Conservation (phyloP, 2,113 vertebrate genomes). For the Clarias batrachus region DNA sequence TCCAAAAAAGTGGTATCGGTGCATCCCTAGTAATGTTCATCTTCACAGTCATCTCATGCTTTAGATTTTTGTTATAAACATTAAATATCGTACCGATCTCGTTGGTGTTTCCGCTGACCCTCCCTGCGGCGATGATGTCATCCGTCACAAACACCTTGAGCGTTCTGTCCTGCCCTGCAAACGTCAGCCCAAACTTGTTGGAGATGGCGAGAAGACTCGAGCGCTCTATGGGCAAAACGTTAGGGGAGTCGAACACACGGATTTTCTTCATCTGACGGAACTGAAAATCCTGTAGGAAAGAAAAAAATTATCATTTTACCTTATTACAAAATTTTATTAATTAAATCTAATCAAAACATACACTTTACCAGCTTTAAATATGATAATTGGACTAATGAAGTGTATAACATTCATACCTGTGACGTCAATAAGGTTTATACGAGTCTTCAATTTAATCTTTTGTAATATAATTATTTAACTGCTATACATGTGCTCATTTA, state of each 20-base stretch:
- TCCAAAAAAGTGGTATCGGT: too few relatives aligned
- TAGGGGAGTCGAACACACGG: slow-evolving; percentile 80
- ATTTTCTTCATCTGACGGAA: slow-evolving; percentile 93
- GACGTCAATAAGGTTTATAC: too few relatives aligned
- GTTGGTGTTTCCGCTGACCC: slow-evolving; percentile 80
- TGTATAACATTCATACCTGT: too few relatives aligned
- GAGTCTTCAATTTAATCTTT: too few relatives aligned
- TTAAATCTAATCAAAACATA: too few relatives aligned
- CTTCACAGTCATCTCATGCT: background rate
- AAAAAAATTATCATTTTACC: background rate
- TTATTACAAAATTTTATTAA: background rate
- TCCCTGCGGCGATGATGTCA: slow-evolving; percentile 80
- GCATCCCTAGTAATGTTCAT: too few relatives aligned
- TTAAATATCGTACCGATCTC: slow-evolving; percentile 78
- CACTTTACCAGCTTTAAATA: too few relatives aligned
- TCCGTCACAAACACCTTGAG: slow-evolving; percentile 83
- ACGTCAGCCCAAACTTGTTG: slow-evolving; percentile 89
- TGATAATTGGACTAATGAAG: too few relatives aligned
- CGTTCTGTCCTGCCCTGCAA: slow-evolving; percentile 77
- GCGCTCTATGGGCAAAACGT: slow-evolving; percentile 83
- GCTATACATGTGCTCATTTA: too few relatives aligned
- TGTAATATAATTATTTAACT: too few relatives aligned
- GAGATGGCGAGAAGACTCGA: slow-evolving; percentile 82
- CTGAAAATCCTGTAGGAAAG: slow-evolving; percentile 84
- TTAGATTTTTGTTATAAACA: too few relatives aligned